phyloP scores from a whole-genome alignment of 2,113 vertebrate species.

The Heterotis niloticus region DNA sequence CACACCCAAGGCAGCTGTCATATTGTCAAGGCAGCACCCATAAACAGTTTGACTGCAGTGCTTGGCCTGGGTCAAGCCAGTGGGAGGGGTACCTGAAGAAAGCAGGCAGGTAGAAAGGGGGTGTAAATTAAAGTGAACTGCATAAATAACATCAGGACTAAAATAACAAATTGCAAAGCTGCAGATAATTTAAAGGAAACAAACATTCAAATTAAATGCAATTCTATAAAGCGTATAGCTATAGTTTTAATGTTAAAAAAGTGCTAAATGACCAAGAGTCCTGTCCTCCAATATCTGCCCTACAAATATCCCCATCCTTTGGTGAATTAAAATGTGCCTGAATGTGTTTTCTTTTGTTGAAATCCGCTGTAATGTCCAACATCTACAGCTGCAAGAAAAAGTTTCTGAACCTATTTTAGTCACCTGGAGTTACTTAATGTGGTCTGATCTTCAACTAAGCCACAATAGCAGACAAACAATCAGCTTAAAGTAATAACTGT shows the following conservation, averaged over 20 bases:
- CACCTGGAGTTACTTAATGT: no score
- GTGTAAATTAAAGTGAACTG: neutral
- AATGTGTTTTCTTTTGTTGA: no score
- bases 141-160: neutral
- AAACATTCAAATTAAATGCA: slow-evolving; percentile 54
- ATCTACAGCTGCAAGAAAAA: no score
- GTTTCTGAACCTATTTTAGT: no score
- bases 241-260: neutral
- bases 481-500: no score
- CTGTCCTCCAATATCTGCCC: neutral
- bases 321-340: no score
- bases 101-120: slow-evolving; percentile 28
- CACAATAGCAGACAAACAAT: no score
- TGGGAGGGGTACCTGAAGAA: slow-evolving; percentile 45
- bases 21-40: slow-evolving; percentile 87
- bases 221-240: slow-evolving; percentile 52
- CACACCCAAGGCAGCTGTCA: slow-evolving; percentile 78
- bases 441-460: no score
- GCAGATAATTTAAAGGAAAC: slow-evolving; percentile 15
- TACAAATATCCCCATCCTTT: no score
- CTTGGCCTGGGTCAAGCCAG: slow-evolving; percentile 37
- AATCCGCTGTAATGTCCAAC: no score
- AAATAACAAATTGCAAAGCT: slow-evolving; percentile 40
- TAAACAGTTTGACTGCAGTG: slow-evolving; percentile 82
- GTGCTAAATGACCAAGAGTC: neutral